Base-by-base conservation (phyloP, 2,888 invertebrate species). In the Polylopha cassiicola region DNA sequence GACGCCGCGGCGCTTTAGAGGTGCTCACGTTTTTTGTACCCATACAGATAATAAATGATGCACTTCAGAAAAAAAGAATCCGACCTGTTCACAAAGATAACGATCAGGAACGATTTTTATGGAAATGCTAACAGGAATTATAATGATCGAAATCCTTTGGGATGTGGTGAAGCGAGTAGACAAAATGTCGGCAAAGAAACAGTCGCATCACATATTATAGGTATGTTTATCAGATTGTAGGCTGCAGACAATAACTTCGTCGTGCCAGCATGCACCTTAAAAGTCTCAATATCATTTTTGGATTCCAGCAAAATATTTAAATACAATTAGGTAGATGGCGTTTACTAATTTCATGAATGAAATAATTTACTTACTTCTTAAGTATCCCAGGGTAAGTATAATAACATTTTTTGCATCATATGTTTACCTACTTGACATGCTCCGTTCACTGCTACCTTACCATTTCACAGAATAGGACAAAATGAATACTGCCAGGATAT, bases 41-140 rank as follows among this genome's bases (percentile, higher is more conserved):
- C 65, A 71, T 72, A 75, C 75, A 81, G 76, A 84, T 84, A 85
- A 84, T 84, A 84, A 85, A 85, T 82, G 82, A 84, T 78, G 76
- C 73, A 66, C 73, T 72, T 69, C 43, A 58, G 64, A 75, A 78
- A 78, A 82, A 85, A 82, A 73, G 68, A 75, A 73, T 73, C 74
- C 78, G 82, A 85, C 84, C 85, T 85, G 84, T 78, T 81, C 79
- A 71, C 63, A 58, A 60, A 69, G 84, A 84, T 84, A 84, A 81
- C 73, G 74, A 84, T 84, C 84, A 55, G 59, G 67, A 78, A 78
- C 73, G 61, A 82, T 84, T 84, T 84, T 84, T 84, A 84, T 85
- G 81, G 81, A 81, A 85, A 84, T 80, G 70, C 69, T 77, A 65
- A 63, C 71, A 73, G 80, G 80, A 80, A 85, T 84, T 80, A 78